phyloP scores from a whole-genome alignment of 1,140 invertebrate species.

The Drosophila punjabiensis region DNA sequence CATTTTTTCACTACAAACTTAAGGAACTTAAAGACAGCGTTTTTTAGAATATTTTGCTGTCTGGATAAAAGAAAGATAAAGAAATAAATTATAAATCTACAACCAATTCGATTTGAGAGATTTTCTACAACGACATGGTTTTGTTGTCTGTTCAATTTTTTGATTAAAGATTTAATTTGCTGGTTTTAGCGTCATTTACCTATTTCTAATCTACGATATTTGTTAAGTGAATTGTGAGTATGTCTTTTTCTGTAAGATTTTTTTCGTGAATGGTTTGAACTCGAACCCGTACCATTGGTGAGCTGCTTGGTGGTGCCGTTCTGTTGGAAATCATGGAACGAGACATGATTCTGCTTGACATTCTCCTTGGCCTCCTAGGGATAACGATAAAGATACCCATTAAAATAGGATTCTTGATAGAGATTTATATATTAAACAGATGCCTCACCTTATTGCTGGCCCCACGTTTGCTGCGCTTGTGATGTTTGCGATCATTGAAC shows the following conservation, averaged over 20 bases:
- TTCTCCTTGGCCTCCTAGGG: conserved; percentile 86
- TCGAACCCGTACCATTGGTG: conserved; percentile 91
- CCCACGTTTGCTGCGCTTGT: conserved; percentile 92
- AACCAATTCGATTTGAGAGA: conserved; percentile 27
- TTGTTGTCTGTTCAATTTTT: conserved; percentile 27
- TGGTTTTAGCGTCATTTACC: conserved; percentile 81
- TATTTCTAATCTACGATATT: conserved; percentile 86
- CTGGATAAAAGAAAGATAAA: conserved; percentile 2
- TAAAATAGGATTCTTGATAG: conserved; percentile 8
- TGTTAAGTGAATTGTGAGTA: conserved; percentile 86
- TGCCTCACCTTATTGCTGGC: conserved; percentile 89
- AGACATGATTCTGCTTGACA: conserved; percentile 92
- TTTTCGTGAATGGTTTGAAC: conserved; percentile 84
- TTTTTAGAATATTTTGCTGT: background rate
- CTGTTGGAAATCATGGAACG: conserved; percentile 94
- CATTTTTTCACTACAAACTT: conserved; percentile 18
- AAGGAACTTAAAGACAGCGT: conserved; percentile 4
- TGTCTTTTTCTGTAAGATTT: conserved; percentile 86
- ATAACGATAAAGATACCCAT: conserved; percentile 1
- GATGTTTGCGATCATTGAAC: conserved; percentile 92
- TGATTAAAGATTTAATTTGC: conserved; percentile 26
- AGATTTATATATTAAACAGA: background rate
- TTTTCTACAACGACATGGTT: conserved; percentile 44
- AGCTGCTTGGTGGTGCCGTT: conserved; percentile 94
- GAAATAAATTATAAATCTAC: conserved; percentile 9